Percentiles rank a stretch among this genome's conserved stretches.
Conservation (phyloP, 2,888 invertebrate species). For the Aphidius colemani region DNA sequence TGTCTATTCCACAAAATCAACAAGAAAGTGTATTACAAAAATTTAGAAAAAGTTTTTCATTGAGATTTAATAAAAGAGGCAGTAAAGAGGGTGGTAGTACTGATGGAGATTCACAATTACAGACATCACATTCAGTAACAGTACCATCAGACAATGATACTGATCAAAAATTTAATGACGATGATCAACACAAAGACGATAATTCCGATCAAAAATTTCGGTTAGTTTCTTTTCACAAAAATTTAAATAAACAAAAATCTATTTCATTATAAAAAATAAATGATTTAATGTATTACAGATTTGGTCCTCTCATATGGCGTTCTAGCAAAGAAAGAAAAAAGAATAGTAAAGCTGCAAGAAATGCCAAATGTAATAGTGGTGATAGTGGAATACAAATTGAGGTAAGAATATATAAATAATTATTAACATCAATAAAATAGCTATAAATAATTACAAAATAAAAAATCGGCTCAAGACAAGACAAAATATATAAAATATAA, state of each 20-base stretch:
- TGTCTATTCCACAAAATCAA: constrained; percentile 35
- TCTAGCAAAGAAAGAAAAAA: constrained; percentile 74
- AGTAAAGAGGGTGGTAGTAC: constrained; percentile 59
- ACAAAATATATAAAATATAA: background rate
- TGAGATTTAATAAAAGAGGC: constrained; percentile 65
- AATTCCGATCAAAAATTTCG: constrained; percentile 53
- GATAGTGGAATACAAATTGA: constrained; percentile 77
- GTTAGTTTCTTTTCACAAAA: constrained; percentile 42
- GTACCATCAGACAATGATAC: constrained; percentile 27
- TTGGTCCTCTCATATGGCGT: constrained; percentile 75
- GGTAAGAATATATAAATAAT: constrained; percentile 49
- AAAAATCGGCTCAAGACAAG: background rate
- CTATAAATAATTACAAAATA: constrained; percentile 26
- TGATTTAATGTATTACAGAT: constrained; percentile 57
- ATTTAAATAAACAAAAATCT: background rate
- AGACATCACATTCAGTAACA: constrained; percentile 42
- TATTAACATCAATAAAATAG: background rate
- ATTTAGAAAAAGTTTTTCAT: constrained; percentile 72
- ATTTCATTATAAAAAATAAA: background rate
- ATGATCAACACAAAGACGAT: constrained; percentile 49
- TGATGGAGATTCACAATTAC: constrained; percentile 56
- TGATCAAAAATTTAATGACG: constrained; percentile 24
- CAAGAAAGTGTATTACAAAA: constrained; percentile 71
- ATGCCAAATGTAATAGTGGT: constrained; percentile 75
- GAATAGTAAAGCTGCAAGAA: constrained; percentile 69